Evolutionary conservation across 2,797 vertebrate species (phyloP).

Genomic region (Hyperoplus immaculatus): DNA sequence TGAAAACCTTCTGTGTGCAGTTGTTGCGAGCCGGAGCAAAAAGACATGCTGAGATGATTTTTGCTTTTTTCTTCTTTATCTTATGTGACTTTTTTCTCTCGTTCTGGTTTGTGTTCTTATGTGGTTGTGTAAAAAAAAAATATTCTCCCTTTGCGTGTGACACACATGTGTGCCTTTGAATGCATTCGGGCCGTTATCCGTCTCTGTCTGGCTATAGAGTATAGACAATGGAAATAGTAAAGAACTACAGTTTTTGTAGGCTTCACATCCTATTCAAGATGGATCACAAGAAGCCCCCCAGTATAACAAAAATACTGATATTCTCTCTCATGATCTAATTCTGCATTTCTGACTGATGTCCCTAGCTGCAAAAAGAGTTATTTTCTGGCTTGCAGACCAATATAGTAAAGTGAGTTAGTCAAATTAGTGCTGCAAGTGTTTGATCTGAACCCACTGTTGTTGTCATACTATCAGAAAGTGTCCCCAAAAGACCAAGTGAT

Average conservation of each 20-base stretch:
- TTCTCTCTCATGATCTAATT: slow-evolving; percentile 15
- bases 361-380: slow-evolving; percentile 5
- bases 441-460: slow-evolving; percentile 59
- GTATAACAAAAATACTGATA: neutral
- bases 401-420: no score
- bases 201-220: neutral
- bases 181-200: slow-evolving; percentile 7
- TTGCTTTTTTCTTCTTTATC: slow-evolving; percentile 6
- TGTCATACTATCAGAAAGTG: slow-evolving; percentile 65
- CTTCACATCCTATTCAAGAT: slow-evolving; percentile 13
- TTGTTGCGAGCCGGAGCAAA: slow-evolving; percentile 6
- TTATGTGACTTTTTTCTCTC: neutral
- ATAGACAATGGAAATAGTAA: neutral
- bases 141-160: slow-evolving; percentile 7
- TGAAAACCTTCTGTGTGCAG: slow-evolving; percentile 16
- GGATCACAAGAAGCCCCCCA: slow-evolving; percentile 2
- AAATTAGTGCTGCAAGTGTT: slow-evolving; percentile 47
- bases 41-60: slow-evolving; percentile 17
- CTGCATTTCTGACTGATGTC: slow-evolving; percentile 10
- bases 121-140: slow-evolving; percentile 47
- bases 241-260: neutral
- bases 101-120: slow-evolving; percentile 34
- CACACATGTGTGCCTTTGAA: slow-evolving; percentile 21
- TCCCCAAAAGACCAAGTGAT: slow-evolving; percentile 51
- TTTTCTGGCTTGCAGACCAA: slow-evolving; percentile 16